Conservation (phyloP, 1,140 invertebrate genomes). For the Drosophila repleta region DNA sequence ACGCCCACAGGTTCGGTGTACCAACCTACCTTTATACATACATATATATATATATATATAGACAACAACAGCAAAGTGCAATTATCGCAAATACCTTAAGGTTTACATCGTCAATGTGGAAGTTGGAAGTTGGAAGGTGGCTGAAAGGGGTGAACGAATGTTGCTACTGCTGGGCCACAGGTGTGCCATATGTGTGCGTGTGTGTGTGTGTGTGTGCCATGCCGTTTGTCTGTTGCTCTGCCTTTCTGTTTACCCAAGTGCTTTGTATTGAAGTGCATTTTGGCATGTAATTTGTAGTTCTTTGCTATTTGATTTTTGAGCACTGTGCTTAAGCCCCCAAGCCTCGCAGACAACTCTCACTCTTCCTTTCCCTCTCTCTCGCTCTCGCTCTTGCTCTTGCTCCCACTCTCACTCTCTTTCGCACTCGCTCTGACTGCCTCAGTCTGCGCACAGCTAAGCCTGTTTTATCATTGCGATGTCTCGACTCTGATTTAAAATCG, state of each 20-base stretch:
- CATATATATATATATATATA: neutral
- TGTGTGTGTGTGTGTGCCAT: slow-evolving; percentile 24
- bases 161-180: slow-evolving; percentile 42
- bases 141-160: neutral
- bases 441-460: slow-evolving; percentile 26
- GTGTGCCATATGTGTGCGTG: slow-evolving; percentile 25
- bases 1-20: slow-evolving; percentile 24
- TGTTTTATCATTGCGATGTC: slow-evolving; percentile 47
- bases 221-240: slow-evolving; percentile 27
- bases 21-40: neutral
- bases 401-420: neutral
- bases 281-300: slow-evolving; percentile 81
- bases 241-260: slow-evolving; percentile 71
- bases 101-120: slow-evolving; percentile 70
- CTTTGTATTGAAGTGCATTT: slow-evolving; percentile 82
- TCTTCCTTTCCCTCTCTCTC: neutral
- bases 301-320: slow-evolving; percentile 78
- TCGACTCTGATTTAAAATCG: slow-evolving; percentile 59
- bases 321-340: slow-evolving; percentile 31
- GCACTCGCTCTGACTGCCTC: neutral
- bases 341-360: slow-evolving; percentile 28
- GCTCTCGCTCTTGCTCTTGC: neutral
- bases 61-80: slow-evolving; percentile 76
- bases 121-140: neutral
- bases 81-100: slow-evolving; percentile 83